Percentiles rank a stretch among this genome's conserved stretches.
Evolutionary conservation across 2,888 invertebrate species (phyloP).

Genomic region (Aleiodes leptofemur): DNA sequence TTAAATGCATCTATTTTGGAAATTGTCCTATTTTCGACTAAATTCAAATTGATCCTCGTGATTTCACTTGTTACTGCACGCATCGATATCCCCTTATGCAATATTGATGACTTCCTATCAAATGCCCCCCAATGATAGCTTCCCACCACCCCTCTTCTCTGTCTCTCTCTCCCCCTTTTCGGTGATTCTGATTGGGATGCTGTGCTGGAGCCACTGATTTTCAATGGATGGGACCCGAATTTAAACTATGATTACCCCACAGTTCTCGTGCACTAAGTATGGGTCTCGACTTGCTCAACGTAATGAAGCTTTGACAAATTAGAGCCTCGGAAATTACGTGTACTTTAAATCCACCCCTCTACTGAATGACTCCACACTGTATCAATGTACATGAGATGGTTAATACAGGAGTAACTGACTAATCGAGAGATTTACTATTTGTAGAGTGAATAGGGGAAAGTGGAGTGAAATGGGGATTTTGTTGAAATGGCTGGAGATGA

Average conservation of each 20-base stretch:
- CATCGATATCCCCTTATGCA: constrained; percentile 70
- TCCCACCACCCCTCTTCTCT: constrained; percentile 48
- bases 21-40: not conserved
- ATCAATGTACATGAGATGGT: constrained; percentile 36
- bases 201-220: constrained; percentile 73
- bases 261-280: constrained; percentile 70
- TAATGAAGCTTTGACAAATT: constrained; percentile 75
- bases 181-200: constrained; percentile 69
- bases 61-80: constrained; percentile 1
- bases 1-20: not conserved
- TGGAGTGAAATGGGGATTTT: no score
- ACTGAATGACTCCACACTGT: constrained; percentile 15
- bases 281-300: constrained; percentile 67
- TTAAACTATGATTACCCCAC: constrained; percentile 74
- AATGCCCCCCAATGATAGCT: constrained; percentile 73
- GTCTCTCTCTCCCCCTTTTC: constrained; percentile 51
- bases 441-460: not conserved
- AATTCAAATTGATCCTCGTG: constrained; percentile 9
- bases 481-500: no score
- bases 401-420: constrained; percentile 42
- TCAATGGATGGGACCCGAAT: constrained; percentile 75
- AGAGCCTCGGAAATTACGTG: constrained; percentile 71
- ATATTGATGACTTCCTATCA: constrained; percentile 75
- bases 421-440: constrained; percentile 60
- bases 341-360: constrained; percentile 58